Conservation (phyloP, 2,797 vertebrate genomes). For the Gymnoscopelus microlampas region DNA sequence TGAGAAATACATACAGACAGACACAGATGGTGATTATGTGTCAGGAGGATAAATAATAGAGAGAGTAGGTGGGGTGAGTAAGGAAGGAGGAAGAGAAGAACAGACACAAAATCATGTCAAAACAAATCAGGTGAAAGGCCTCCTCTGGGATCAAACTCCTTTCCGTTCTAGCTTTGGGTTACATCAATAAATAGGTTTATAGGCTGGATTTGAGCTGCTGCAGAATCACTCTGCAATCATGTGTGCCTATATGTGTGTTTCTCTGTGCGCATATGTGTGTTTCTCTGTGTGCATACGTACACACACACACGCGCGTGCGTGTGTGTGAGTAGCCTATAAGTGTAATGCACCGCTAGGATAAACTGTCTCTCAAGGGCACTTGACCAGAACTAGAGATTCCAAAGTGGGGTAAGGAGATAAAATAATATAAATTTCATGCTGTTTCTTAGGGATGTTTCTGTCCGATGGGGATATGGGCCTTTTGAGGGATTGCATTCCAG, state of each 20-base stretch:
- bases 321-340: neutral
- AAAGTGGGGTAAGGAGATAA: conserved; percentile 44
- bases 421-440: conserved; percentile 33
- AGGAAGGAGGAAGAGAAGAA: conserved; percentile 5
- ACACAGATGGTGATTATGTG: neutral
- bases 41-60: neutral
- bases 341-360: conserved; percentile 11
- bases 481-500: conserved; percentile 13
- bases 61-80: neutral
- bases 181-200: conserved; percentile 40
- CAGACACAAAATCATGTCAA: conserved; percentile 28
- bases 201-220: conserved; percentile 35
- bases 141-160: conserved; percentile 35
- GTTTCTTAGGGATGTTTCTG: conserved; percentile 34
- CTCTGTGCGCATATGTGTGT: neutral
- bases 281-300: neutral
- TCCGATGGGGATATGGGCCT: conserved; percentile 19
- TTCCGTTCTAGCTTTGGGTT: neutral
- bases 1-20: neutral
- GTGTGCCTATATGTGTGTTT: neutral
- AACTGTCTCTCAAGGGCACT: conserved; percentile 12
- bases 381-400: conserved; percentile 32
- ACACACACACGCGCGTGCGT: neutral
- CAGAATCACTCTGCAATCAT: neutral
- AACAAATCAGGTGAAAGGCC: conserved; percentile 40